A percentile compares a stretch with the other conserved stretches of the same genome.
Conservation (phyloP, 2,113 vertebrate genomes). For the Bujurquina vittata region DNA sequence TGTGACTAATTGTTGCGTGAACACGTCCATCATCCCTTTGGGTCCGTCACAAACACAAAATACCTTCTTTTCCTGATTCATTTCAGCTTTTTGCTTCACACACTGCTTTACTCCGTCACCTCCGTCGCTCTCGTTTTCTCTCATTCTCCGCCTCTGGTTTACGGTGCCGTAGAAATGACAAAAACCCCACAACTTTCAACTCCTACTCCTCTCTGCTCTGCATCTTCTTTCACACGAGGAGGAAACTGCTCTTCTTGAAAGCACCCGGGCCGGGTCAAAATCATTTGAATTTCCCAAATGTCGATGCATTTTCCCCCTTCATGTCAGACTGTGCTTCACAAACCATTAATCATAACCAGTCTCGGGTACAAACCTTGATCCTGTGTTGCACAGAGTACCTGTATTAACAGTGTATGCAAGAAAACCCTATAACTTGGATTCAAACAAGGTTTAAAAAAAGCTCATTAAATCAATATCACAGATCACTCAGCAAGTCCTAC, state of each 20-base stretch:
- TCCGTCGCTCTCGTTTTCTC: conserved; percentile 35
- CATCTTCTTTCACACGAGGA: too few relatives aligned
- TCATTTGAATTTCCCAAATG: not conserved
- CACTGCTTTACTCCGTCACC: not conserved
- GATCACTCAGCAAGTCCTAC: too few relatives aligned
- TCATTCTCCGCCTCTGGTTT: conserved; percentile 62
- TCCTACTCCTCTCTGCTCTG: not conserved
- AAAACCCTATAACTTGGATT: not conserved
- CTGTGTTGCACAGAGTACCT: not conserved
- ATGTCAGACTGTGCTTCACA: not conserved
- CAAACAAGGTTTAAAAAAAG: not conserved
- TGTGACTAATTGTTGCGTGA: not conserved
- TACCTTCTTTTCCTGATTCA: not conserved
- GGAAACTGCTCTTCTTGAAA: too few relatives aligned
- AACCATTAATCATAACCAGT: not conserved
- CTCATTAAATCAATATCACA: not conserved
- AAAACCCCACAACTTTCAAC: conserved; percentile 1
- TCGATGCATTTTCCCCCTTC: not conserved
- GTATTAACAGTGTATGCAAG: not conserved
- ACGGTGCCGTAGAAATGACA: conserved; percentile 33
- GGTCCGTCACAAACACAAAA: not conserved
- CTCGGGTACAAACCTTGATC: not conserved
- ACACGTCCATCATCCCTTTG: not conserved
- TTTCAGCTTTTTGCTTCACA: not conserved
- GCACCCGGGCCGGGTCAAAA: too few relatives aligned